Evolutionary conservation across 2,797 vertebrate genomes (phyloP).

Genomic region (Channa striata): DNA sequence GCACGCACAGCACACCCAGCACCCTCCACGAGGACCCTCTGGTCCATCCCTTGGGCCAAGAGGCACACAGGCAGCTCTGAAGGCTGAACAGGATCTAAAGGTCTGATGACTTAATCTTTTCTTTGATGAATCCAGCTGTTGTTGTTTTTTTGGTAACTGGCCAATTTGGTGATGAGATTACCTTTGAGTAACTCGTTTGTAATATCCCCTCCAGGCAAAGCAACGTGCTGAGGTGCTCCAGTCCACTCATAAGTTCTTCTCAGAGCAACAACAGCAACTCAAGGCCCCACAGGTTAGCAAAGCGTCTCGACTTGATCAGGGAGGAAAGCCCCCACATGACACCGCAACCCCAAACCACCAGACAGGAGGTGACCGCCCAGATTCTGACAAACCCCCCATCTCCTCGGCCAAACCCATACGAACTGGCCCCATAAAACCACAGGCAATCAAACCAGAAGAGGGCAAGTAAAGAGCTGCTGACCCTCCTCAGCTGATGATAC

Average conservation of each 20-base stretch:
- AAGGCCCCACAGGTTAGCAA: slow-evolving; percentile 91
- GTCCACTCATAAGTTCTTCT: slow-evolving; percentile 99
- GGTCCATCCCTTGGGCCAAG: slow-evolving; percentile 89
- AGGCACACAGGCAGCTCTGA: slow-evolving; percentile 90
- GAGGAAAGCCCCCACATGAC: slow-evolving; percentile 85
- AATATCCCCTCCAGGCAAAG: slow-evolving; percentile 88
- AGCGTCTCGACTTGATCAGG: slow-evolving; percentile 86
- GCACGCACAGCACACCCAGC: slow-evolving; percentile 86
- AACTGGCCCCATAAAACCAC: slow-evolving; percentile 99
- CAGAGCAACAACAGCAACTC: slow-evolving; percentile 90
- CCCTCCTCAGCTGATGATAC: slow-evolving; percentile 44
- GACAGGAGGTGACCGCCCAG: slow-evolving; percentile 72
- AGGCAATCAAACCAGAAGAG: slow-evolving; percentile 98
- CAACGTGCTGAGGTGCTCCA: slow-evolving; percentile 99
- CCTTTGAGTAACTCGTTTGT: neutral
- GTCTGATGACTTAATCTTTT: slow-evolving; percentile 71
- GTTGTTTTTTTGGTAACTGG: neutral
- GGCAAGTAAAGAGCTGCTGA: slow-evolving; percentile 86
- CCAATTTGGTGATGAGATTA: neutral
- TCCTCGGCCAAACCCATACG: slow-evolving; percentile 91
- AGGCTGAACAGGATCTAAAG: slow-evolving; percentile 95
- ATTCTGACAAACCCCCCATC: slow-evolving; percentile 88
- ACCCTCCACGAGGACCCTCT: slow-evolving; percentile 88
- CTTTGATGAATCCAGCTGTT: neutral
- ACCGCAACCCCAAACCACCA: slow-evolving; percentile 84